A percentile compares a stretch with the other conserved stretches of the same genome.
phyloP scores from a whole-genome alignment of 2,888 invertebrate species.

The Drepana falcataria region DNA sequence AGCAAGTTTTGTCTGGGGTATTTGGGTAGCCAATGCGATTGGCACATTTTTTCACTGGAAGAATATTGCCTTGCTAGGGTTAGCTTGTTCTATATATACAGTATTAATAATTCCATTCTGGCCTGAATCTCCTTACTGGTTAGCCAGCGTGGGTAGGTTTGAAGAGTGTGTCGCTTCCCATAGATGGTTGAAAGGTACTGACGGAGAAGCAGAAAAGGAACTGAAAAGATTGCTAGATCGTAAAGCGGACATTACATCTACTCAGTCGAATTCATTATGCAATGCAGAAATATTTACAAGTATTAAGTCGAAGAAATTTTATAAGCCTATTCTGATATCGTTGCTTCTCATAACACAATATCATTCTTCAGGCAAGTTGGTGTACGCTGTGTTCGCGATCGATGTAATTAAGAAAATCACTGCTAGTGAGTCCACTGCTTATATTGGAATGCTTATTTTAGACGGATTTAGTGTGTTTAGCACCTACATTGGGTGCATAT shows the following conservation, averaged over 20 bases:
- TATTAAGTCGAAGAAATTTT: conserved; percentile 10
- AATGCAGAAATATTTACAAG: not conserved
- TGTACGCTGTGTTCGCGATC: conserved; percentile 18
- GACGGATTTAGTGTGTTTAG: conserved; percentile 21
- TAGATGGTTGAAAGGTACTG: conserved; percentile 21
- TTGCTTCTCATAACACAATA: conserved; percentile 9
- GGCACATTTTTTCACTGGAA: conserved; percentile 24
- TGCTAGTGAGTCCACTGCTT: conserved; percentile 15
- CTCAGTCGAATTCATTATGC: not conserved
- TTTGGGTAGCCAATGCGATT: conserved; percentile 25
- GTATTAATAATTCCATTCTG: conserved; percentile 12
- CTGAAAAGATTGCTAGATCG: conserved; percentile 13
- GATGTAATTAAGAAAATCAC: conserved; percentile 25
- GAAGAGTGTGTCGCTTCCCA: conserved; percentile 19
- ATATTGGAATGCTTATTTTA: conserved; percentile 26
- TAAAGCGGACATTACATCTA: too few relatives aligned
- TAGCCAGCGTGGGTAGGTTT: conserved; percentile 20
- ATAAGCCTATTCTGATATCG: conserved; percentile 17
- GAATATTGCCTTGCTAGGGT: conserved; percentile 19
- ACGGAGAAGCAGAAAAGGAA: conserved; percentile 12
- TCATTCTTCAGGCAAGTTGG: conserved; percentile 22
- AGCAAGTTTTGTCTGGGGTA: conserved; percentile 19
- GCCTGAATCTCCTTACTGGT: conserved; percentile 23
- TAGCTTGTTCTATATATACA: conserved; percentile 15
- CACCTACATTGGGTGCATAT: conserved; percentile 13